Evolutionary conservation across 1,140 invertebrate species (phyloP), one percentile per base, ranked within the genome.

Genomic region (Eriosoma lanigerum): DNA sequence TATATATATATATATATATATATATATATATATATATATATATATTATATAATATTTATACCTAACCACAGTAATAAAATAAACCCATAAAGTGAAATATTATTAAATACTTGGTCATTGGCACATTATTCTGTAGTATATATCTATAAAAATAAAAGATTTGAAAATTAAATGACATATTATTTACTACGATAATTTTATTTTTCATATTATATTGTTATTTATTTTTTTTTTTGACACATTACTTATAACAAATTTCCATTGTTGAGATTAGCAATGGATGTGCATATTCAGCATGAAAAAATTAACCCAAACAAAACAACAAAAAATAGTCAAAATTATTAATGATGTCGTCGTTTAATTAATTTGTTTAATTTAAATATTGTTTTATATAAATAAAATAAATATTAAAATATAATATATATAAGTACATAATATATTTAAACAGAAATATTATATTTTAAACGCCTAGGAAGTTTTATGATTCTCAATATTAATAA

Each of bases 231-330:
- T 38, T 46, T 72, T 72, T 52, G 52, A 72, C 17, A 26, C 15
- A 52, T 17, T 78, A 78, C 73, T 29, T 58, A 32, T 32, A 46
- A 62, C 56, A 60, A 78, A 76, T 62, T 78, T 15, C 26, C 56
- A 44, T 48, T 78, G 75, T 78, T n/a, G 54, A 78, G 56, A 78
- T 78, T 78, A 60, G 75, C 56, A 72, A 72, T 52, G 21, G n/a
- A 32, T 78, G 15, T 44, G 75, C 56, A 44, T 46, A 78, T 21
- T 78, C 75, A 62, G 56, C 75, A 78, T 29, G 17, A 52, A 72
- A 29, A 15, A 60, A 13, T 56, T 78, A 78, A 62, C 56, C 75
- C 75, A 78, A 78, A 78, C 75, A 78, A 62, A 78, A 78, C 32
- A 76, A 75, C 9, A 26, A 58, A 58, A 13, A 62, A 62, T 62